Base-by-base conservation (phyloP, 2,888 invertebrate genomes). In the Noctua janthina region DNA sequence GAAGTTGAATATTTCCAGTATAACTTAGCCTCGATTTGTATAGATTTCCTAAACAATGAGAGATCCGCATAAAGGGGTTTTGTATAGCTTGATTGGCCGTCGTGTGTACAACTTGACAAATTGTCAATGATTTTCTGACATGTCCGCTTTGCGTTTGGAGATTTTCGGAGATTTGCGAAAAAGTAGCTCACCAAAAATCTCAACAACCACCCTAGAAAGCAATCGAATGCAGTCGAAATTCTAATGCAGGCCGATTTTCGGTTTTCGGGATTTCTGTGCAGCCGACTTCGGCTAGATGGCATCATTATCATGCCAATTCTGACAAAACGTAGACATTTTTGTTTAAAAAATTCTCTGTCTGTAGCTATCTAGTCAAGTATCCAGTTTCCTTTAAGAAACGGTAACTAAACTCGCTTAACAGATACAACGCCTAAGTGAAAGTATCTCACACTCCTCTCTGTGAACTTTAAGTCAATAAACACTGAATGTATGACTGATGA, bases 401-500 rank as follows among this genome's bases (percentile, higher is more conserved):
- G 72, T 82, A 72, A 73, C 56, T 68, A 51, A 77, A 77, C 66
- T 76, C 62, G 7, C 11, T 39, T 78, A n/a, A 83, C 72, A 51
- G 82, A 74, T 67, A 78, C 79, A 78, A 64, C 49, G 29, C 64
- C 68, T 79, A 82, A 89, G 89, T 88, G 89, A 89, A 90, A 89
- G 87, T 87, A 85, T 89, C 84, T 83, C 83, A 79, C 87, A 84
- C 82, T 70, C 62, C 5, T 83, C 83, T 85, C 89, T 84, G 80
- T 90, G 77, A 82, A 87, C 80, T 85, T 89, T 84, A 83, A 89
- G 89, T 90, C 88, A 89, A 90, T 90, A 89, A 87, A 85, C 86
- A 86, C 79, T 76, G 83, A 85, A 85, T 85, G 84, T 88, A 89
- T 91, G 91, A 91, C 90, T 91, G 91, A 92, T 91, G 91, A 90